Evolutionary conservation across 1,140 invertebrate genomes (phyloP).

Genomic region (Streblospio benedicti): DNA sequence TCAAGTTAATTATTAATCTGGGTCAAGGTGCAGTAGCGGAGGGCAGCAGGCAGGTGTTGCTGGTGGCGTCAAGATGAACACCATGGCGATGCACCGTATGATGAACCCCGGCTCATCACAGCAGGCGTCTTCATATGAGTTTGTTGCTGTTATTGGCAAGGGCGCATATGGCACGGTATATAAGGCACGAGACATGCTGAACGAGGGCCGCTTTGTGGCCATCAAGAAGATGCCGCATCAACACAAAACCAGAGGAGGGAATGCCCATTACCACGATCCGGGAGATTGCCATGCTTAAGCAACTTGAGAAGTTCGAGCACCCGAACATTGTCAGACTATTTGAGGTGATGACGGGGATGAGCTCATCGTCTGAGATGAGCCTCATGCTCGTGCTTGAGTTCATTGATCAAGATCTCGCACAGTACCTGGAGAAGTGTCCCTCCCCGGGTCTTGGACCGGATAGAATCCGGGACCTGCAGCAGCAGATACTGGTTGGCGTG

Average conservation of each 20-base stretch:
- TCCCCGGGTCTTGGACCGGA: conserved; percentile 59
- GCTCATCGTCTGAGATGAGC: conserved; percentile 32
- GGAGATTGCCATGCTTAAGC: conserved; percentile 82
- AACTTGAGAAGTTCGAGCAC: conserved; percentile 63
- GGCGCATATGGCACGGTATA: conserved; percentile 48
- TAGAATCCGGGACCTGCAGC: conserved; percentile 69
- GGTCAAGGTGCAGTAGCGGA: too few species aligned
- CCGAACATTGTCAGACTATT: conserved; percentile 65
- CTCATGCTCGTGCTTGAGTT: conserved; percentile 80
- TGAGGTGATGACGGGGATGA: conserved; percentile 37
- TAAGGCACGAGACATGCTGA: conserved; percentile 39
- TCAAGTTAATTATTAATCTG: too few species aligned
- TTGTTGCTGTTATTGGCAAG: conserved; percentile 38
- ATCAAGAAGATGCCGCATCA: conserved; percentile 81
- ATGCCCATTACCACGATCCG: conserved; percentile 87
- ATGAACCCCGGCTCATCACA: too few species aligned
- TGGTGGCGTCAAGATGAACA: too few species aligned
- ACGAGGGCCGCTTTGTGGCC: conserved; percentile 70
- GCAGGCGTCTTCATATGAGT: too few species aligned
- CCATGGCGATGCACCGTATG: too few species aligned
- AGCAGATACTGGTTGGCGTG: conserved; percentile 81
- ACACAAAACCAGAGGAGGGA: conserved; percentile 61
- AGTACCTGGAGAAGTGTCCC: conserved; percentile 64
- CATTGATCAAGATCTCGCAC: conserved; percentile 82
- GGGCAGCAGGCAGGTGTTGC: too few species aligned